phyloP scores from a whole-genome alignment of 2,797 vertebrate genomes.

The Syngnathus rostellatus region DNA sequence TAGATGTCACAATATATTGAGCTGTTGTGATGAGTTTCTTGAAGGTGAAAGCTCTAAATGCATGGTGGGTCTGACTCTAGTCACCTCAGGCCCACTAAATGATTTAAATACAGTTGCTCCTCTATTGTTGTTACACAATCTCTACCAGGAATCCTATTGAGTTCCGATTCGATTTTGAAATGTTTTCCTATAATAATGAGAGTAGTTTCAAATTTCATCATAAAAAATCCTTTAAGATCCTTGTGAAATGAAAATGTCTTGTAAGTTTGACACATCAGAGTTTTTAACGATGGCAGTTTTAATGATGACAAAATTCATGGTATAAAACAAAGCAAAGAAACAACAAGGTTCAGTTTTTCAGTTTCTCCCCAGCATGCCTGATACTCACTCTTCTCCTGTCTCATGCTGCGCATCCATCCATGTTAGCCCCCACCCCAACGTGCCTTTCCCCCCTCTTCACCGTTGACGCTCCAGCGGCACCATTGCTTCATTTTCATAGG shows the following conservation, averaged over 20 bases:
- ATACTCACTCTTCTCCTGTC: conserved; percentile 18
- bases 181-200: not conserved
- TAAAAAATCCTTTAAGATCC: not conserved
- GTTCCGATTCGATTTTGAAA: not conserved
- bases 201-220: not conserved
- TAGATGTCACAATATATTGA: conserved; percentile 3
- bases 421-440: conserved; percentile 2
- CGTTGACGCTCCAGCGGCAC: conserved; percentile 16
- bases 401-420: conserved; percentile 13
- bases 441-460: conserved; percentile 9
- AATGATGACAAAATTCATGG: not conserved
- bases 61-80: not conserved
- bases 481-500: conserved; percentile 23
- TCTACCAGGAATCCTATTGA: not conserved
- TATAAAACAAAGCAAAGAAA: not conserved
- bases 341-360: not conserved
- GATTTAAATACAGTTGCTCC: not conserved
- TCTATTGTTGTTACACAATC: not conserved
- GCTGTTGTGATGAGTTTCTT: not conserved
- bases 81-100: not conserved
- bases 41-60: not conserved
- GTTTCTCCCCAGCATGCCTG: conserved; percentile 3
- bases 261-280: not conserved
- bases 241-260: not conserved
- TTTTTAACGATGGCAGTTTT: not conserved